Evolutionary conservation across 2,797 vertebrate genomes (phyloP).

Genomic region (Coluber constrictor): DNA sequence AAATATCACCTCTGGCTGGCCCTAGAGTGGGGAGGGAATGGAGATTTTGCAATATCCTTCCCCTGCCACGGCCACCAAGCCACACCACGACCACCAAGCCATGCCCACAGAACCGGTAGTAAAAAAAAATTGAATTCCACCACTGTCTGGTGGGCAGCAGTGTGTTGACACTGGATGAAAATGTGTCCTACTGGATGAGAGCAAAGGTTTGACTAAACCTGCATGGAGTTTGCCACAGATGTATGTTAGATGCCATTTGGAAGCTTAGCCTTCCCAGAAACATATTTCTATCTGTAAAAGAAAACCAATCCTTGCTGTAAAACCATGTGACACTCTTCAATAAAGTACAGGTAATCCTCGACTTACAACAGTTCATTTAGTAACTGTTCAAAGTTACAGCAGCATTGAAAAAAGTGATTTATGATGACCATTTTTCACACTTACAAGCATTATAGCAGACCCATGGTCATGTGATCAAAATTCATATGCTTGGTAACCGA

Average conservation of each 20-base stretch:
- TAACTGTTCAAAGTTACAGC: neutral
- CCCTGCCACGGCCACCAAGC: too few relatives aligned
- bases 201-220: neutral
- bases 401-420: neutral
- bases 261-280: neutral
- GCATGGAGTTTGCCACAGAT: neutral
- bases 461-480: neutral
- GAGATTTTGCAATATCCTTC: too few relatives aligned
- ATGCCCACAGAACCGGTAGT: too few relatives aligned
- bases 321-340: neutral
- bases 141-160: neutral
- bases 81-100: too few relatives aligned
- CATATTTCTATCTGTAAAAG: neutral
- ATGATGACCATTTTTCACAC: neutral
- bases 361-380: neutral
- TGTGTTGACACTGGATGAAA: neutral
- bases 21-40: too few relatives aligned
- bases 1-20: too few relatives aligned
- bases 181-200: neutral
- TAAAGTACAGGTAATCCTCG: neutral
- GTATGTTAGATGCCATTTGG: neutral
- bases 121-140: too few relatives aligned
- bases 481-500: neutral
- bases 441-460: neutral
- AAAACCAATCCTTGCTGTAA: neutral